Conservation (phyloP, 2,113 vertebrate genomes). For the Clupea harengus region DNA sequence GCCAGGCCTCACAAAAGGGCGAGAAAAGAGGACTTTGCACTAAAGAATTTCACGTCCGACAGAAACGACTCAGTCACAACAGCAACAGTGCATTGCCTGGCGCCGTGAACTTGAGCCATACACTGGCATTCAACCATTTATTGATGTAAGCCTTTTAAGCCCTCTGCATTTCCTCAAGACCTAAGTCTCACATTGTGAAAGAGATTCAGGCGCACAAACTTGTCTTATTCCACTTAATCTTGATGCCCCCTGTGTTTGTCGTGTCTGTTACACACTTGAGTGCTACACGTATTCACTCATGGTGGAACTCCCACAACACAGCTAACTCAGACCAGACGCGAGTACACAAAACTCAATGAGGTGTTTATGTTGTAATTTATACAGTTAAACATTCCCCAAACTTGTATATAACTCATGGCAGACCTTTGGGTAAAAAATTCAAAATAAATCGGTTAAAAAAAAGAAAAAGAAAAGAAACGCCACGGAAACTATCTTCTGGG, state of each 20-base stretch:
- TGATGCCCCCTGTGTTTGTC: conserved; percentile 43
- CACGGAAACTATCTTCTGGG: conserved; percentile 43
- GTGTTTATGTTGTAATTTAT: conserved; percentile 54
- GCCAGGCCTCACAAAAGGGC: conserved; percentile 32
- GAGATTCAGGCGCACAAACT: conserved; percentile 25
- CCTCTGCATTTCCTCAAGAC: conserved; percentile 44
- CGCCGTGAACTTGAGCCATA: conserved; percentile 43
- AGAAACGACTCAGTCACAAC: conserved; percentile 34
- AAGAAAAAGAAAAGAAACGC: conserved; percentile 55
- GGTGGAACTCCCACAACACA: conserved; percentile 28
- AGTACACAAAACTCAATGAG: conserved; percentile 34
- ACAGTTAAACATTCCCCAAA: conserved; percentile 44
- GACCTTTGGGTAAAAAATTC: conserved; percentile 34
- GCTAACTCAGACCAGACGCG: conserved; percentile 39
- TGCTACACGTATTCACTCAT: conserved; percentile 25
- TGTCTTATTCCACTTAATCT: conserved; percentile 45
- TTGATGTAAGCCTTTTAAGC: conserved; percentile 34
- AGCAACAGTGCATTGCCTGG: conserved; percentile 42
- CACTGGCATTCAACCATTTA: conserved; percentile 45
- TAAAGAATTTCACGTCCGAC: conserved; percentile 44
- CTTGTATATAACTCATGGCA: conserved; percentile 24
- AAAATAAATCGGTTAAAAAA: conserved; percentile 30
- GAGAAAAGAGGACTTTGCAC: conserved; percentile 39
- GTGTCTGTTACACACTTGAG: conserved; percentile 44
- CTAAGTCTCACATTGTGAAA: conserved; percentile 33